Evolutionary conservation across 2,797 vertebrate species (phyloP).

Genomic region (Pangasius mekongensis): DNA sequence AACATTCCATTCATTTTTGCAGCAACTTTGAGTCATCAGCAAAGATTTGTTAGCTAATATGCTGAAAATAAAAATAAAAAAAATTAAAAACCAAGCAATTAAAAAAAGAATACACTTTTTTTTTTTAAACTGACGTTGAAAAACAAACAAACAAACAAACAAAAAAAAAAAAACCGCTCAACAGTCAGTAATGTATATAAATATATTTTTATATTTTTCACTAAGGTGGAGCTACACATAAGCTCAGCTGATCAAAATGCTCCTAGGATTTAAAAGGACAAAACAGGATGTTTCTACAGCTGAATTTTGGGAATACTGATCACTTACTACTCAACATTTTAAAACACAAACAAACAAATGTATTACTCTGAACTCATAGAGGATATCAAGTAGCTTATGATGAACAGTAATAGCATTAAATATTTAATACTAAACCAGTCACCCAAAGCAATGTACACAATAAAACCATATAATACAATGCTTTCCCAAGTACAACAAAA

Average conservation of each 20-base stretch:
- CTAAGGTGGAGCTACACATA: not conserved
- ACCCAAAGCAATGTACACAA: not conserved
- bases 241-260: not conserved
- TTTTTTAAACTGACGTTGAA: not conserved
- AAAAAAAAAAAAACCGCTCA: not conserved
- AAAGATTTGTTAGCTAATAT: not conserved
- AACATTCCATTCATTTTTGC: not conserved
- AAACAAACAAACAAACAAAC: no score
- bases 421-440: constrained; percentile 6
- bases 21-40: not conserved
- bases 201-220: not conserved
- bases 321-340: not conserved
- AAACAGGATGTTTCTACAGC: not conserved
- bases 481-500: not conserved
- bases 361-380: not conserved
- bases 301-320: not conserved
- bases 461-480: constrained; percentile 1
- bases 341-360: not conserved
- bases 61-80: not conserved
- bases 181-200: not conserved
- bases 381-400: not conserved
- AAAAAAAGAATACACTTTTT: not conserved
- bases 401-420: not conserved
- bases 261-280: not conserved
- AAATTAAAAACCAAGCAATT: not conserved